Evolutionary conservation across 1,140 invertebrate genomes (phyloP), one percentile per base, ranked within the genome.

Genomic region (Diorhabda elongata): DNA sequence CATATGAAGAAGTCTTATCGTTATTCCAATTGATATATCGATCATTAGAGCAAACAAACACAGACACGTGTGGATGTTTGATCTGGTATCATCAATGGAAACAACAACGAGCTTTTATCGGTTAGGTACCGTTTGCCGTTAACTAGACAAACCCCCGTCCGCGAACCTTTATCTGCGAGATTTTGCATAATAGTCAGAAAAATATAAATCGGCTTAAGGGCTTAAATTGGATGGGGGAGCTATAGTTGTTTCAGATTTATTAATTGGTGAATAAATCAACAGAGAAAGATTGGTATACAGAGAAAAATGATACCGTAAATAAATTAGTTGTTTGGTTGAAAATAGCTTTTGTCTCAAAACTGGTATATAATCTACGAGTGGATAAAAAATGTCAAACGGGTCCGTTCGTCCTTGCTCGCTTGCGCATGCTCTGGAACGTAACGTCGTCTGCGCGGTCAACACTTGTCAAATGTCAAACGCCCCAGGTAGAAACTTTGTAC

Each of bases 261-360:
- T 64, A 64, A 64, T 64, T 64, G 63, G 26, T 57, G 63, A 64
- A 64, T 64, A 64, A 64, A 64, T 64, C 63, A 64, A 26, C 26
- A 45, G 45, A 44, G 42, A 44, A 47, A 64, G 47, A 52, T 2
- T 6, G n/a, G 4, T 6, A 52, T 6, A 52, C 2, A 52, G 47
- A 52, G 2, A n/a, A n/a, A 52, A n/a, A 52, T 6, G 4, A 60
- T 60, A 11, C 26, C n/a, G 26, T 60, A 42, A 60, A 60, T 60
- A 60, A 11, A 60, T 60, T 60, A 26, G 58, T 60, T 60, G 58
- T 60, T 52, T 52, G 47, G 47, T n/a, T 52, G 47, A 52, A 52
- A 52, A 52, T 52, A 52, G 47, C 6, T 8, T 52, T 52, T 52
- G 47, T 52, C n/a, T 52, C 47, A 1, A 26, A 26, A 26, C 26